phyloP scores from a whole-genome alignment of 2,113 vertebrate species.

The Chaetura pelagica region DNA sequence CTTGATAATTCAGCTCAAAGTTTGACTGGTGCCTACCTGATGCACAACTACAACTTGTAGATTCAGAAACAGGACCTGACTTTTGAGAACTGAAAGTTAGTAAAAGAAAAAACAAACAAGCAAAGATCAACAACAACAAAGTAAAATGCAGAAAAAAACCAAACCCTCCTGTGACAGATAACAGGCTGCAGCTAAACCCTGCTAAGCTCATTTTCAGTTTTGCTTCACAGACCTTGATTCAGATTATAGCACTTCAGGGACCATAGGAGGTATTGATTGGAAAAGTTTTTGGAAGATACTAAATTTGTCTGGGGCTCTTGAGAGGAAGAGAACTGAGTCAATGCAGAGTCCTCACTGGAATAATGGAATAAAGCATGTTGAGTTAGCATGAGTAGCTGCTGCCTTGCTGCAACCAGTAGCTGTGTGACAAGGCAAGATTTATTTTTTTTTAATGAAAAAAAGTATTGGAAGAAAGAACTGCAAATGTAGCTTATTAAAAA shows the following conservation, averaged over 20 bases:
- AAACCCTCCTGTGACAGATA: constrained; percentile 53
- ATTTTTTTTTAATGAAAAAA: neutral
- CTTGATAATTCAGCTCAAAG: neutral
- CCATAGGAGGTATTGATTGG: constrained; percentile 42
- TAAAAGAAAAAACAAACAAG: neutral
- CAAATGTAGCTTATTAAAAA: neutral
- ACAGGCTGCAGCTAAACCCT: constrained; percentile 42
- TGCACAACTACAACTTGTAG: neutral
- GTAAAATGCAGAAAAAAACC: neutral
- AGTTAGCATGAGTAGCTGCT: neutral
- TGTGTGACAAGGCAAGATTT: neutral
- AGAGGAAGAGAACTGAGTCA: neutral
- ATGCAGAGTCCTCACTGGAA: neutral
- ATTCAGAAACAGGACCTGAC: neutral
- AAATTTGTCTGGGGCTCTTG: constrained; percentile 15
- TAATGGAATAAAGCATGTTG: neutral
- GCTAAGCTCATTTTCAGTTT: constrained; percentile 65
- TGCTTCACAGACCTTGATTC: constrained; percentile 63
- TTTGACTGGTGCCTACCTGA: neutral
- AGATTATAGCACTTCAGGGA: constrained; percentile 52
- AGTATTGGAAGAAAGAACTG: neutral
- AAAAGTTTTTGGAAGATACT: constrained; percentile 34
- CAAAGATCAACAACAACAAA: neutral
- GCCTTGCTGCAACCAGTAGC: neutral
- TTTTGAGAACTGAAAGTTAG: neutral